Evolutionary conservation across 1,140 invertebrate species (phyloP).

Genomic region (Brachionus paranguensis): DNA sequence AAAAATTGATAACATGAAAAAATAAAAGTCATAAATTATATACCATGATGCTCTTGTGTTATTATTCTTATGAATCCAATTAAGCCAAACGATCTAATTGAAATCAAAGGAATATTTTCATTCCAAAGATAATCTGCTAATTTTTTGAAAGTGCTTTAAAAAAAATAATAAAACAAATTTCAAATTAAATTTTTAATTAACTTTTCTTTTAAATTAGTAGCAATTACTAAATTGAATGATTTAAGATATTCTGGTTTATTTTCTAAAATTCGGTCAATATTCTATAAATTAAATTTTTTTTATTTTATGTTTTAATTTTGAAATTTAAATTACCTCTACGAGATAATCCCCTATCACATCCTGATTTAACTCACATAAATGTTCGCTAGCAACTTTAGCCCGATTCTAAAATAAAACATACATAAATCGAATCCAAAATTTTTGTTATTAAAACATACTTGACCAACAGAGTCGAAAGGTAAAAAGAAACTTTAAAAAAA

Average conservation of each 20-base stretch:
- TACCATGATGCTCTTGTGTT: slow-evolving; percentile 39
- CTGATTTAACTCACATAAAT: slow-evolving; percentile 81
- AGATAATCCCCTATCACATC: slow-evolving; percentile 86
- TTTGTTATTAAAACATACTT: neutral
- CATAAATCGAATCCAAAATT: too few species aligned
- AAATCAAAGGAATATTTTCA: slow-evolving; percentile 72
- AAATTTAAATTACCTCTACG: slow-evolving; percentile 62
- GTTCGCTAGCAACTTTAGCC: slow-evolving; percentile 72
- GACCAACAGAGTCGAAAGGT: neutral
- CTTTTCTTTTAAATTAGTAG: slow-evolving; percentile 75
- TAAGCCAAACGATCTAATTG: slow-evolving; percentile 47
- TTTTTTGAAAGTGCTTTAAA: slow-evolving; percentile 63
- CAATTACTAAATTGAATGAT: slow-evolving; percentile 79
- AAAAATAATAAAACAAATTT: slow-evolving; percentile 36
- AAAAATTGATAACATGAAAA: neutral
- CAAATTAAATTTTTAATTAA: slow-evolving; percentile 51
- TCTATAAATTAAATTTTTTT: slow-evolving; percentile 47
- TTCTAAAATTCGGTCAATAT: slow-evolving; percentile 71
- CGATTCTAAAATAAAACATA: slow-evolving; percentile 59
- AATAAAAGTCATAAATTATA: slow-evolving; percentile 8
- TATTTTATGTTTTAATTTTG: neutral
- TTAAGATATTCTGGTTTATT: slow-evolving; percentile 83
- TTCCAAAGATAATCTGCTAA: slow-evolving; percentile 78
- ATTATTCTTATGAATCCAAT: slow-evolving; percentile 11
- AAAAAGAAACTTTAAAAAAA: slow-evolving; percentile 31